Base-by-base conservation (phyloP, 2,888 invertebrate species). In the Apotomis capreana region DNA sequence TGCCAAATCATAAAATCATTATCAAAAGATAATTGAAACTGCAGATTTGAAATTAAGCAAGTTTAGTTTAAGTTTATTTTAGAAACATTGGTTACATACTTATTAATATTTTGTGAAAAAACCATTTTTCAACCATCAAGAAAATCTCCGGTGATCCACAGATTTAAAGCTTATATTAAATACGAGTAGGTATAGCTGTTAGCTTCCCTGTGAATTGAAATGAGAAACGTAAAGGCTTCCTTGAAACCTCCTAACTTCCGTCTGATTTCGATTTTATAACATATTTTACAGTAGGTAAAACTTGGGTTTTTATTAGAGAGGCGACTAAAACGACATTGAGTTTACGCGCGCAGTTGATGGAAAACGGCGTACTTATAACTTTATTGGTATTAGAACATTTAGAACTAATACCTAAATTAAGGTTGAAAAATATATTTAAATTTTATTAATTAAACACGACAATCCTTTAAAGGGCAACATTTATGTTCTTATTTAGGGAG, bases 211-310 rank as follows among this genome's bases (percentile, higher is more conserved):
- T 44, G 76, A 78, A 81, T 80, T 79, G 79, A 81, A 81, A 79
- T 78, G 77, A 79, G 77, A 81, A 77, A 75, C 77, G 78, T 79
- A 79, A 77, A 78, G 78, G 76, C 78, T 78, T 78, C 74, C 49
- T 49, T 40, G 40, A 40, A 40, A 40, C 40, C 40, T 40, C 5
- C 40, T 40, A 40, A 40, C 1, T 6, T 40, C 40, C 40, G 6
- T 40, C 40, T 6, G 6, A 40, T 40, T 40, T 40, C 40, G 40
- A 40, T 40, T 10, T 49, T 6, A 49, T 49, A 49, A 49, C 49
- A 9, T 49, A 49, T 49, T 49, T 49, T 49, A 49, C 6, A 10
- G 49, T 3, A 49, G 8, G 26, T 26, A 26, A 49, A 49, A 6
- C 10, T 6, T 10, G 0, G 49, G 3, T 6, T 49, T 49, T 26